Base-by-base conservation (phyloP, 2,797 vertebrate genomes). In the Xiphophorus birchmanni region DNA sequence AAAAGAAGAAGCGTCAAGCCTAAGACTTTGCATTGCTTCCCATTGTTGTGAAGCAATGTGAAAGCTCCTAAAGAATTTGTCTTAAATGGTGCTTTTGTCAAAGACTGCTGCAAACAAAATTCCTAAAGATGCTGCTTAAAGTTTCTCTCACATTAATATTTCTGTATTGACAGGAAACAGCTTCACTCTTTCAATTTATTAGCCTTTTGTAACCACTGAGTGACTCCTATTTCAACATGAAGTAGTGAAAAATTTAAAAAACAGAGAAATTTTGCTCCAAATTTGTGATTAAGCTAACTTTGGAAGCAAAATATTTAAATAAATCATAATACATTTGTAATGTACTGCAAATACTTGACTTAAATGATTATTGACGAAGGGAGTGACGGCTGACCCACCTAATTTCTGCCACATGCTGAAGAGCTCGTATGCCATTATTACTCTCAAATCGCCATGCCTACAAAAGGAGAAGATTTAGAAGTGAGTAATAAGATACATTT, bases 381-480 rank as follows among this genome's bases (percentile, higher is more conserved):
- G 37, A 45, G 9, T 11, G 40, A 29, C 1, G 5, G 26, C 48
- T 58, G 37, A 84, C 82, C 48, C 93, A 99, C 99, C 98, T 86
- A 99, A 92, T 94, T 99, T 99, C 91, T 99, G 98, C 99, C 99
- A 99, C 99, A 99, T 99, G 95, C 97, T 99, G 95, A 98, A 99
- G 65, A 99, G 96, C 91, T 99, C 98, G 52, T 98, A 99, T 6
- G 97, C 98, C 99, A 99, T 99, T 96, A 99, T 97, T 83, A 99
- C 98, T 75, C 99, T 97, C 98, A 99, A 97, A 77, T 99, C 99
- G 0, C 98, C 98, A 0, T 98, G 96, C 83, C 99, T 99, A 87
- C 21, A 93, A 90, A 80, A 69, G 58, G 8, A 69, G 0, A 50
- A 13, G 9, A 47, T 17, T 71, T 71, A 26, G 42, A 32, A 58